phyloP scores from a whole-genome alignment of 2,888 invertebrate genomes.

The Lochmaea crataegi region DNA sequence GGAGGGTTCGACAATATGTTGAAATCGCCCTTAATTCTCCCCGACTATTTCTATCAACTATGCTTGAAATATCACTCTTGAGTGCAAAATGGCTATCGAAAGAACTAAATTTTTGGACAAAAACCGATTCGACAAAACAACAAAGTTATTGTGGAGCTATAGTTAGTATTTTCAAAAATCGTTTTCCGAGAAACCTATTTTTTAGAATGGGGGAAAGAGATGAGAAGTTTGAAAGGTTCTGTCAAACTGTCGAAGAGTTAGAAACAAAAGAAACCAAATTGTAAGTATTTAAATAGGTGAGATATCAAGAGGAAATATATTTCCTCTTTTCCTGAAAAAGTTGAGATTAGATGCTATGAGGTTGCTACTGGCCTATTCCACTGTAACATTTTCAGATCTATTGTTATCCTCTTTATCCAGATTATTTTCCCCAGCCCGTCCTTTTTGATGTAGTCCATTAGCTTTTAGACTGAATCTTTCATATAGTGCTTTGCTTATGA shows the following conservation, averaged over 20 bases:
- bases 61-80: constrained; percentile 68
- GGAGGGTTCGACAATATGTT: constrained; percentile 75
- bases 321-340: too few species aligned
- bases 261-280: constrained; percentile 92
- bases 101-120: constrained; percentile 23
- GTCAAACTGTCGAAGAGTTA: constrained; percentile 74
- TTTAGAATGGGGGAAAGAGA: constrained; percentile 17
- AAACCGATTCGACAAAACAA: neutral
- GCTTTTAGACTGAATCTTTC: too few species aligned
- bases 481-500: too few species aligned
- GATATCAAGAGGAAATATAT: too few species aligned
- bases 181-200: constrained; percentile 22
- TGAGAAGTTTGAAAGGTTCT: constrained; percentile 65
- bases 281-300: constrained; percentile 70
- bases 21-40: constrained; percentile 73
- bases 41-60: constrained; percentile 66
- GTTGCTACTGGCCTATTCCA: too few species aligned
- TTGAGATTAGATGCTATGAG: too few species aligned
- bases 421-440: too few species aligned
- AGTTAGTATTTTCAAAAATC: constrained; percentile 15
- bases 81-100: constrained; percentile 49
- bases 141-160: constrained; percentile 11
- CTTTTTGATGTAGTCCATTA: too few species aligned
- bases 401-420: too few species aligned
- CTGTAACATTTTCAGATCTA: too few species aligned